Evolutionary conservation across 2,888 invertebrate species (phyloP).

Genomic region (Malthinus flaveolus): DNA sequence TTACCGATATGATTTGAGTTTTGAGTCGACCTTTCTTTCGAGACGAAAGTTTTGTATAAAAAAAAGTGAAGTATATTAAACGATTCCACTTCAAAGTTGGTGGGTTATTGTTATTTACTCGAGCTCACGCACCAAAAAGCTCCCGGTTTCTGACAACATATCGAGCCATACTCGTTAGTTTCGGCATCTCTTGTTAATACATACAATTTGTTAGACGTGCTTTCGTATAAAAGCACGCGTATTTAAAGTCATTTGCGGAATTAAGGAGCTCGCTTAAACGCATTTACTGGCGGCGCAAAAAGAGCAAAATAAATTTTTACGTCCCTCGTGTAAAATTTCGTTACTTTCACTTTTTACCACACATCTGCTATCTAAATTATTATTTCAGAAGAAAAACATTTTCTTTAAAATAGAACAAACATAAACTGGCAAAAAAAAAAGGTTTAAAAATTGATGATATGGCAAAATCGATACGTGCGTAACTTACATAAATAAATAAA

Average conservation of each 20-base stretch:
- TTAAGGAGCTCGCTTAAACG: slow-evolving; percentile 24
- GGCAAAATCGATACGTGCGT: too few relatives aligned
- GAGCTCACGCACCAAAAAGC: slow-evolving; percentile 40
- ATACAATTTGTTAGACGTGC: slow-evolving; percentile 30
- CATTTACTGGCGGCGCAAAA: slow-evolving; percentile 15
- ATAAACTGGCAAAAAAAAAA: too few relatives aligned
- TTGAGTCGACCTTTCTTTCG: slow-evolving; percentile 12
- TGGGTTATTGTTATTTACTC: slow-evolving; percentile 42
- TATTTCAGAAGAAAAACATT: background rate
- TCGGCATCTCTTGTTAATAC: slow-evolving; percentile 22
- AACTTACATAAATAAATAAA: too few relatives aligned
- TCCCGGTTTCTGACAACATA: slow-evolving; percentile 38
- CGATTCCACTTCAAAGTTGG: slow-evolving; percentile 31
- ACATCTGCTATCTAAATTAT: slow-evolving; percentile 6
- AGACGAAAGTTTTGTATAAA: background rate
- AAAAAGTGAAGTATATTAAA: slow-evolving; percentile 19
- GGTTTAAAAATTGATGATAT: too few relatives aligned
- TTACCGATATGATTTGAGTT: slow-evolving; percentile 17
- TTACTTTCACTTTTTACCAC: slow-evolving; percentile 4
- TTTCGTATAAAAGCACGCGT: slow-evolving; percentile 19
- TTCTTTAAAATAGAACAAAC: too few relatives aligned
- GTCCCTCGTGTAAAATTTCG: slow-evolving; percentile 8
- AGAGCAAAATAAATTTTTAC: slow-evolving; percentile 5
- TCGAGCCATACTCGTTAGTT: slow-evolving; percentile 34
- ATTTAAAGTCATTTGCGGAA: slow-evolving; percentile 27